A percentile compares a stretch with the other conserved stretches of the same genome.
phyloP scores from a whole-genome alignment of 2,888 invertebrate genomes.

The Horisme vitalbata region DNA sequence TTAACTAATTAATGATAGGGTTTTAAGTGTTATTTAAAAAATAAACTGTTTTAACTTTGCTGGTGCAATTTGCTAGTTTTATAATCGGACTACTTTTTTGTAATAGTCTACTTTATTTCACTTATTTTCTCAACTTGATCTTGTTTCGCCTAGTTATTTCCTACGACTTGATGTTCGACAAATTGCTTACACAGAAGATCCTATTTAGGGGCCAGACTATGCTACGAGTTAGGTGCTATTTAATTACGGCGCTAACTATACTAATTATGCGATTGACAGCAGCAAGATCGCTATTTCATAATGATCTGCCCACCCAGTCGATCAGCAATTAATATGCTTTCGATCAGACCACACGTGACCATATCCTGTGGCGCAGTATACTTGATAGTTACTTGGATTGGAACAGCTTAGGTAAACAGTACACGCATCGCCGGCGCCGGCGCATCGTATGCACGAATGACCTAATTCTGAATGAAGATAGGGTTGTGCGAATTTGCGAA shows the following conservation, averaged over 20 bases:
- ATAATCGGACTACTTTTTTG: too few relatives aligned
- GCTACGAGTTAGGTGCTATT: slow-evolving; percentile 10
- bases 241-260: slow-evolving; percentile 2
- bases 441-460: slow-evolving; percentile 56
- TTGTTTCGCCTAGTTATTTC: slow-evolving; percentile 1
- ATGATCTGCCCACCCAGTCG: slow-evolving; percentile 22
- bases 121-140: neutral
- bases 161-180: slow-evolving; percentile 10
- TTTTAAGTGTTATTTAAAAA: too few relatives aligned
- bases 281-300: slow-evolving; percentile 16
- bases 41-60: too few relatives aligned
- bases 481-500: slow-evolving; percentile 25
- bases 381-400: slow-evolving; percentile 1
- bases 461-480: slow-evolving; percentile 49
- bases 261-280: slow-evolving; percentile 13
- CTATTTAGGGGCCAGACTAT: slow-evolving; percentile 10
- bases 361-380: slow-evolving; percentile 31
- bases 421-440: slow-evolving; percentile 65
- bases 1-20: neutral
- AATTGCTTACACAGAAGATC: slow-evolving; percentile 4
- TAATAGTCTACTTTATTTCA: neutral
- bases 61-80: too few relatives aligned
- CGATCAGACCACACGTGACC: slow-evolving; percentile 32
- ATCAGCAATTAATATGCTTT: slow-evolving; percentile 30
- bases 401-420: slow-evolving; percentile 50